Conservation (phyloP, 1,140 invertebrate species). For the Drosophila prosaltans region DNA sequence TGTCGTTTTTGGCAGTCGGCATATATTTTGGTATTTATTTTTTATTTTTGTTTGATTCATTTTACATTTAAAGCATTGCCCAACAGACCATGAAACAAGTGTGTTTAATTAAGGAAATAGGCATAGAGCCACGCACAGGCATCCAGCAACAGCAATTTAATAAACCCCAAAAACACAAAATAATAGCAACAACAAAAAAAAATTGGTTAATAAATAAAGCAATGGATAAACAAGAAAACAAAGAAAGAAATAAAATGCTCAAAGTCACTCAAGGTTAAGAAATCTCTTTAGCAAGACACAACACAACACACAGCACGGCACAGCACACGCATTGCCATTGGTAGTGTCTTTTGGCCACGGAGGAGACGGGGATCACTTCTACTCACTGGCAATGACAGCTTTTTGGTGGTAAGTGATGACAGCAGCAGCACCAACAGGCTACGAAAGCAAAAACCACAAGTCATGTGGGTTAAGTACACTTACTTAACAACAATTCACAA, state of each 20-base stretch:
- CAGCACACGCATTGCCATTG: conserved; percentile 23
- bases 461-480: conserved; percentile 81
- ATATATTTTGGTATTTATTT: conserved; percentile 39
- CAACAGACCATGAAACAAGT: conserved; percentile 75
- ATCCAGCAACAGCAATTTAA: conserved; percentile 56
- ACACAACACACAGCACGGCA: neutral
- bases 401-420: conserved; percentile 70
- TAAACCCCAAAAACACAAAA: conserved; percentile 44
- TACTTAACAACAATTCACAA: conserved; percentile 75
- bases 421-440: conserved; percentile 33
- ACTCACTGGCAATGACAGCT: conserved; percentile 59
- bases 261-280: conserved; percentile 80
- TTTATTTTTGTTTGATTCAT: conserved; percentile 11
- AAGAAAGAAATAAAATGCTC: conserved; percentile 44
- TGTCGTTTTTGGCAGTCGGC: conserved; percentile 35
- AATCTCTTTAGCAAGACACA: conserved; percentile 57
- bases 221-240: conserved; percentile 31
- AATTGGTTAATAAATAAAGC: conserved; percentile 66
- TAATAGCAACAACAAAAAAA: conserved; percentile 52
- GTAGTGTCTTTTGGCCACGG: conserved; percentile 31
- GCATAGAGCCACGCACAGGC: conserved; percentile 49
- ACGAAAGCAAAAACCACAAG: conserved; percentile 67
- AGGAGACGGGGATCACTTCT: conserved; percentile 26
- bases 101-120: conserved; percentile 80
- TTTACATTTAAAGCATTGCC: conserved; percentile 40